Evolutionary conservation across 2,797 vertebrate species (phyloP), one percentile per base, ranked within the genome.

Genomic region (Esox masquinongy): DNA sequence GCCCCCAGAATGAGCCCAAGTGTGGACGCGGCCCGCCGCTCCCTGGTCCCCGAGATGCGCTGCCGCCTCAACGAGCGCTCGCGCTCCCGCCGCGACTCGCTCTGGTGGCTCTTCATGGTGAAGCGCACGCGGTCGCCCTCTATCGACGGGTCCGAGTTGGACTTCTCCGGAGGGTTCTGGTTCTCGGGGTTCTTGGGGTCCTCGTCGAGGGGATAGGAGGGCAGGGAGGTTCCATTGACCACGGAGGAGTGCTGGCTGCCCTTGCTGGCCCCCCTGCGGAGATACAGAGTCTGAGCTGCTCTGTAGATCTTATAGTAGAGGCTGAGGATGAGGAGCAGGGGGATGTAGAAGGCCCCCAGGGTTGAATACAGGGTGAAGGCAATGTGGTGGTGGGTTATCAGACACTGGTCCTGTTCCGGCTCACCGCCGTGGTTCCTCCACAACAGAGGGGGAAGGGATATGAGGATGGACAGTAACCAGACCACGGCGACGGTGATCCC

Each of bases 301-400:
- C 93, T 93, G 87, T 99, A 99, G 89, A 99, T 99, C 92, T 98
- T 99, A 87, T 98, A 99, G 87, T 99, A 99, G 80, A 99, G 97
- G 83, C 99, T 97, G 85, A 99, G 93, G 83, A 99, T 98, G 87
- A 99, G 92, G 75, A 95, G 90, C 59, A 99, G 87, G 0, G 98
- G 98, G 82, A 99, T 97, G 86, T 99, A 99, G 92, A 99, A 99
- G 3, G 97, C 98, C 53, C 98, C 98, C 43, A 99, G 95, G 0
- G 98, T 99, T 34, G 96, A 95, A 83, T 99, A 99, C 88, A 99
- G 93, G 39, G 97, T 97, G 80, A 89, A 99, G 77, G 95, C 92
- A 19, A 99, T 96, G 87, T 97, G 96, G 74, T 97, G 95, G 0
- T 98, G 97, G 77, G 95, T 96, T 89, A 99, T 98, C 85, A 98